phyloP scores from a whole-genome alignment of 2,888 invertebrate genomes.

The Lordiphosa fenestrarum region DNA sequence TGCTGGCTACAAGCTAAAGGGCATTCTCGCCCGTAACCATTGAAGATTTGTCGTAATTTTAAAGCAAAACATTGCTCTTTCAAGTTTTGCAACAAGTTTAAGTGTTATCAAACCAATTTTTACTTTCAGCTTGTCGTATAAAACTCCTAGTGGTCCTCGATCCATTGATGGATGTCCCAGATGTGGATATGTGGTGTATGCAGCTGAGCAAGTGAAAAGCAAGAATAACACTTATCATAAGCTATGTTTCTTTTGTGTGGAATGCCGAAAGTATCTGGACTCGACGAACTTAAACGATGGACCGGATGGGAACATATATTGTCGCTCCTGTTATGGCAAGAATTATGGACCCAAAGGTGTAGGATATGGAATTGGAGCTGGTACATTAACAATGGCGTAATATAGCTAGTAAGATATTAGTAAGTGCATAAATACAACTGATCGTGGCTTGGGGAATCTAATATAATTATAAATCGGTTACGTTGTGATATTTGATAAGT shows the following conservation, averaged over 20 bases:
- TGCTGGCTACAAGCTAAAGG: too few relatives aligned
- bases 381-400: conserved; percentile 92
- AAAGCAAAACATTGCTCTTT: too few relatives aligned
- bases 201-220: conserved; percentile 97
- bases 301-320: conserved; percentile 95
- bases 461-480: too few relatives aligned
- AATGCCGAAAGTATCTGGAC: conserved; percentile 91
- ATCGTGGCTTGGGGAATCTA: background rate
- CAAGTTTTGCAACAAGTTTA: too few relatives aligned
- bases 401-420: conserved; percentile 14
- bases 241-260: conserved; percentile 94
- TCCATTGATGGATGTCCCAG: conserved; percentile 90
- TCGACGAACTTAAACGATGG: conserved; percentile 94
- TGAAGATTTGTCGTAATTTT: too few relatives aligned
- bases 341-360: conserved; percentile 93
- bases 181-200: conserved; percentile 94
- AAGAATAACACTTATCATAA: conserved; percentile 95
- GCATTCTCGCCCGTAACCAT: too few relatives aligned
- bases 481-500: too few relatives aligned
- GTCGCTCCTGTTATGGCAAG: conserved; percentile 91
- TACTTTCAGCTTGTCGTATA: conserved; percentile 83
- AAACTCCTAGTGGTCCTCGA: conserved; percentile 87
- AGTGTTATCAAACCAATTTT: too few relatives aligned
- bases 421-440: conserved; percentile 17
- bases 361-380: conserved; percentile 94